A percentile compares a stretch with the other conserved stretches of the same genome.
phyloP scores from a whole-genome alignment of 64 coral and sea anemone genomes.

The Platygyra sinensis region DNA sequence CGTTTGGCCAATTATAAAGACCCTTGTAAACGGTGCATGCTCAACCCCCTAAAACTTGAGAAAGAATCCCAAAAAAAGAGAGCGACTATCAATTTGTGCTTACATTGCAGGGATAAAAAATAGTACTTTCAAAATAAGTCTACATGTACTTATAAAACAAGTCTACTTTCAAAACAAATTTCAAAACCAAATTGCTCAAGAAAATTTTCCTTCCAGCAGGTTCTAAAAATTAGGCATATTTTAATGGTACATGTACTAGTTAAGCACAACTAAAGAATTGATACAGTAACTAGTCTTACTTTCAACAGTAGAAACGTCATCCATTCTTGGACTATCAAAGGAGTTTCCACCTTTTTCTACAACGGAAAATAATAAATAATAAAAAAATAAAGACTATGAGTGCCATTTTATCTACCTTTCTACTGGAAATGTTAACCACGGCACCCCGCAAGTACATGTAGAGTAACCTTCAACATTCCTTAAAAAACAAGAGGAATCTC shows the following conservation, averaged over 20 bases:
- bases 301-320: slow-evolving; percentile 61
- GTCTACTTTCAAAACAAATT: not conserved
- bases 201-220: not conserved
- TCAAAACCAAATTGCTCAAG: not conserved
- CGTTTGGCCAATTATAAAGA: no score
- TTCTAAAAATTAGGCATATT: not conserved
- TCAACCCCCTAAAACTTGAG: no score
- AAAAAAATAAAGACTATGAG: not conserved
- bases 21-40: no score
- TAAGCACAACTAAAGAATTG: not conserved
- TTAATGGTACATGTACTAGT: not conserved
- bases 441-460: no score
- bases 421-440: not conserved
- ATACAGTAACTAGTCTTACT: slow-evolving; percentile 60
- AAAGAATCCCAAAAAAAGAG: no score
- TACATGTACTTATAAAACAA: no score
- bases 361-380: no score
- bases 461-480: no score
- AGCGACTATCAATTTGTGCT: no score
- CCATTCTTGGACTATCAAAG: slow-evolving; percentile 51
- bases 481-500: no score
- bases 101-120: no score
- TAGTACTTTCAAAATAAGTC: no score
- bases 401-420: not conserved
- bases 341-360: slow-evolving; percentile 56